Percentiles rank a stretch among this genome's conserved stretches.
Conservation (phyloP, 2,113 vertebrate species). For the Protobothrops mucrosquamatus region DNA sequence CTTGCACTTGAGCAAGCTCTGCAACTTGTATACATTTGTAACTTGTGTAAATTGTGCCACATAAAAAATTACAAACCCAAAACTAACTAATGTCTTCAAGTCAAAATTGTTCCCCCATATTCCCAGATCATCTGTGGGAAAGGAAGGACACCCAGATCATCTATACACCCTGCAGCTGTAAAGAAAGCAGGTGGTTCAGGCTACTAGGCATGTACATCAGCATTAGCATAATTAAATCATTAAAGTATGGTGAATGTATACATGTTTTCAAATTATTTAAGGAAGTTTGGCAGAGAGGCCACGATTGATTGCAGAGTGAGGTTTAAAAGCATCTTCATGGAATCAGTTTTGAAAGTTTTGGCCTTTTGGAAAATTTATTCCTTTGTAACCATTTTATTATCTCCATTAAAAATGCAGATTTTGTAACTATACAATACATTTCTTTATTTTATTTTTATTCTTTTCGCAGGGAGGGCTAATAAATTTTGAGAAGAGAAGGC, state of each 20-base stretch:
- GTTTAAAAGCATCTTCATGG: not conserved
- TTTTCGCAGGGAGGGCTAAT: constrained; percentile 84
- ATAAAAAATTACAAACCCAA: not conserved
- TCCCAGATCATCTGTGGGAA: not conserved
- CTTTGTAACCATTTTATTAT: not conserved
- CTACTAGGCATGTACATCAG: not conserved
- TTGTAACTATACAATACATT: constrained; percentile 22
- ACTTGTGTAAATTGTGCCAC: not conserved
- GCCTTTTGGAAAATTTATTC: not conserved
- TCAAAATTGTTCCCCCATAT: not conserved
- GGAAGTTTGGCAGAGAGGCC: not conserved
- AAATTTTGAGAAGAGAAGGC: constrained; percentile 94
- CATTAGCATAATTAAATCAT: not conserved
- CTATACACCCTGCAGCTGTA: not conserved
- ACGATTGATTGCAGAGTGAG: not conserved
- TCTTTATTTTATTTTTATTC: constrained; percentile 31
- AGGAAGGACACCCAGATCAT: not conserved
- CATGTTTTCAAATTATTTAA: not conserved
- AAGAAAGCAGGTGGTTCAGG: not conserved
- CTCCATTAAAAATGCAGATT: not conserved
- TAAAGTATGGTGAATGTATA: not conserved
- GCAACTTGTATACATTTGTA: not conserved
- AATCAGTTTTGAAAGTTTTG: not conserved
- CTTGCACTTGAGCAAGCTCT: not conserved
- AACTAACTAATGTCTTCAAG: not conserved